Evolutionary conservation across 1,140 invertebrate genomes (phyloP).

Genomic region (Brachionus calyciflorus): DNA sequence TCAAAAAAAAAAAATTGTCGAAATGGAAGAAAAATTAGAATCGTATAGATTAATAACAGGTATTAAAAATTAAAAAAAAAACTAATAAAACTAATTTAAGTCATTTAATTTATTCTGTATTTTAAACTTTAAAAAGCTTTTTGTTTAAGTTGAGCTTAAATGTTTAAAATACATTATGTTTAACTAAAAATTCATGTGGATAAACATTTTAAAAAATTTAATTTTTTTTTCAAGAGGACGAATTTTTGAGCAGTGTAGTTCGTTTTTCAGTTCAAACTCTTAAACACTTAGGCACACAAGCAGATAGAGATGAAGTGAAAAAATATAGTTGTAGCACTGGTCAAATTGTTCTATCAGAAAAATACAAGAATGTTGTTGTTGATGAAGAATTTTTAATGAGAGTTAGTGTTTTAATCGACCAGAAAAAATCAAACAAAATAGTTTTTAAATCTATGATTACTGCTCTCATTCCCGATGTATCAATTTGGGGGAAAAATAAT

Average conservation of each 20-base stretch:
- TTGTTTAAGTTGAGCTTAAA: too few species aligned
- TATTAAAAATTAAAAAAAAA: too few species aligned
- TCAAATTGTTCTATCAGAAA: not conserved
- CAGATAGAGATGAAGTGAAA: conserved; percentile 1
- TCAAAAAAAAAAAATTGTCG: too few species aligned
- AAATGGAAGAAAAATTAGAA: too few species aligned
- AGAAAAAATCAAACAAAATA: conserved; percentile 6
- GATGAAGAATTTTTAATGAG: not conserved
- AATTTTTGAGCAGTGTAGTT: not conserved
- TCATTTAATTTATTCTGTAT: too few species aligned
- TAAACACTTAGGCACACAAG: not conserved
- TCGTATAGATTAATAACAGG: too few species aligned
- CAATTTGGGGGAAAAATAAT: not conserved
- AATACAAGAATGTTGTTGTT: not conserved
- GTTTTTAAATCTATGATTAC: conserved; percentile 16
- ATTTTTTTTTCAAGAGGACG: not conserved
- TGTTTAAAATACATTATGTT: too few species aligned
- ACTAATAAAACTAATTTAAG: too few species aligned
- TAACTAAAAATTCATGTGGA: too few species aligned
- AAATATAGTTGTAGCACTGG: not conserved
- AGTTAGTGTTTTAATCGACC: not conserved
- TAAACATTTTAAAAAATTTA: too few species aligned
- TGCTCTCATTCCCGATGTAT: not conserved
- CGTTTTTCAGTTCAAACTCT: not conserved
- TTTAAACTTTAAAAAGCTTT: too few species aligned